Conservation (phyloP, 2,797 vertebrate genomes). For the Percopsis omiscomaycus region DNA sequence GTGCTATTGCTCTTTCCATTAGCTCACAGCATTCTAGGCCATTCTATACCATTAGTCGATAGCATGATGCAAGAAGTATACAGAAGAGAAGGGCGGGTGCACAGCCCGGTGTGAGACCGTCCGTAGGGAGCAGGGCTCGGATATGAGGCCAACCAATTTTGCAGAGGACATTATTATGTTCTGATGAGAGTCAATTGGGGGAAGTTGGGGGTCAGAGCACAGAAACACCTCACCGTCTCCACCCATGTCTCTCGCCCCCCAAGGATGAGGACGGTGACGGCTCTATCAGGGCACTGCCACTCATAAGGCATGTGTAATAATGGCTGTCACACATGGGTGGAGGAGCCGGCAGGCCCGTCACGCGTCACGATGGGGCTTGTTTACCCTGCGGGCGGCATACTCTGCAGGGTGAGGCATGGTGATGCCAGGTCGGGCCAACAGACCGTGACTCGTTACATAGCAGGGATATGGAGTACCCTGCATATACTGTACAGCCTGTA, state of each 20-base stretch:
- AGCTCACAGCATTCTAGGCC: conserved; percentile 4
- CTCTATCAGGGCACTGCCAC: conserved; percentile 81
- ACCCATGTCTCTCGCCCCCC: conserved; percentile 20
- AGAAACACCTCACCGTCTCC: too few species aligned
- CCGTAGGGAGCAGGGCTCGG: not conserved
- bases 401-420: conserved; percentile 62
- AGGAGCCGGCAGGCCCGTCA: conserved; percentile 80
- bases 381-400: conserved; percentile 77
- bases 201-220: too few species aligned
- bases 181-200: too few species aligned
- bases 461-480: too few species aligned
- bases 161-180: conserved; percentile 27
- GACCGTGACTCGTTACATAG: too few species aligned
- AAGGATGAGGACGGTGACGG: conserved; percentile 82
- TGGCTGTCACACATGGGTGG: conserved; percentile 83
- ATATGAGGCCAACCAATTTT: conserved; percentile 20
- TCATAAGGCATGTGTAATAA: conserved; percentile 85
- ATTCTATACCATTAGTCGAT: not conserved
- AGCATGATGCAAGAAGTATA: not conserved
- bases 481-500: conserved; percentile 2
- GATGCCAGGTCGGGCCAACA: not conserved
- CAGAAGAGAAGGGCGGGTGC: too few species aligned
- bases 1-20: conserved; percentile 14
- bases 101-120: not conserved
- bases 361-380: conserved; percentile 79